Evolutionary conservation across 2,888 invertebrate genomes (phyloP), one percentile per base, ranked within the genome.

Genomic region (Chrysodeixis includens): DNA sequence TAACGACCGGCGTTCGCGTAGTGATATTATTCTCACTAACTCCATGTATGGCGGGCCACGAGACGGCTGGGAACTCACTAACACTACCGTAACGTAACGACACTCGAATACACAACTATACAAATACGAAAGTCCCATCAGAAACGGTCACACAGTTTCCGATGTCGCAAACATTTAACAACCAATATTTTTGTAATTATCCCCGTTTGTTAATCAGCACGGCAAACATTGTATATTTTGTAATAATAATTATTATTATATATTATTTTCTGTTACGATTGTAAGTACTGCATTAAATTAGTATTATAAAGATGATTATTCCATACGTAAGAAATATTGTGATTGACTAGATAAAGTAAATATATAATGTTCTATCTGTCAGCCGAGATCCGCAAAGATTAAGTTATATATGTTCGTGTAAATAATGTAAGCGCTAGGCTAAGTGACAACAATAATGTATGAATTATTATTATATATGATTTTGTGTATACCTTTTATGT

Each of bases 141-240:
- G 70, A 80, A 80, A 74, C 79, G 72, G 70, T 78, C 66, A 73
- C 80, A 83, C 83, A 83, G 76, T 74, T 67, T 54, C 46, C 44
- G 56, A 74, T 44, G 40, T 44, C 72, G 63, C 63, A 67, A 66
- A 64, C 16, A 8, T 56, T 56, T 60, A 54, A 65, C 52, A 56
- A 53, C 46, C 46, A 32, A 73, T 76, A 80, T 79, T 78, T 81
- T 82, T 76, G 69, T 79, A 75, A 71, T 58, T 63, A 46, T 82
- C 74, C 71, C 64, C 65, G 69, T 70, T 71, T 66, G 59, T 70
- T 67, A 78, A 62, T 73, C 57, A 69, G 66, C 75, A 69, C 75
- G 69, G 56, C 76, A 76, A 83, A 80, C 78, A 78, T 70, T 92
- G 91, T 92, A 92, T 91, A 91, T 92, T 90, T 91, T 91, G 91